These are phyloP conservation scores for Ommatoiulus sabulosus DNA, from an alignment of 2,888 invertebrate genomes.

Conservation along the genomic window DNA sequence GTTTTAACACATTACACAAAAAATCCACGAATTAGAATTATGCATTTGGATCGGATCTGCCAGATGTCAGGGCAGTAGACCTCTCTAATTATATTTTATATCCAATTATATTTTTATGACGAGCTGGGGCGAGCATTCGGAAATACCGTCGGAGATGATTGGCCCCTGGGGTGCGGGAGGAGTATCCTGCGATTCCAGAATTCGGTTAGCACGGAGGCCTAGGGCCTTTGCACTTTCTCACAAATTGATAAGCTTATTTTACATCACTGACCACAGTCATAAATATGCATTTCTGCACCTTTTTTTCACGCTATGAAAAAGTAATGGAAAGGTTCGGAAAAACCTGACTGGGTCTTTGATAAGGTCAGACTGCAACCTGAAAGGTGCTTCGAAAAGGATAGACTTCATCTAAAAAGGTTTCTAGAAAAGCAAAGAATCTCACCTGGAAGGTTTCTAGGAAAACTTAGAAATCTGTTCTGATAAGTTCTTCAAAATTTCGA, in stretches of 20 bases:
- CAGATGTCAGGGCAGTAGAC: constrained; percentile 20
- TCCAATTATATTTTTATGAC: constrained; percentile 18
- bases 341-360: no score
- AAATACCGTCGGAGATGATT: not conserved
- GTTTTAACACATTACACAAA: not conserved
- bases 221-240: not conserved
- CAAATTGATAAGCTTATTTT: not conserved
- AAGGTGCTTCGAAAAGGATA: not conserved
- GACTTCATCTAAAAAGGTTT: no score
- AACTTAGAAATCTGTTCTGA: no score
- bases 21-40: not conserved
- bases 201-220: constrained; percentile 25
- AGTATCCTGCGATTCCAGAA: not conserved
- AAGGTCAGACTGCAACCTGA: not conserved
- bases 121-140: constrained; percentile 33
- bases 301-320: no score
- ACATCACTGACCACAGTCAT: not conserved
- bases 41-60: not conserved
- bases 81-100: not conserved
- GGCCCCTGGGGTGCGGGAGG: constrained; percentile 37
- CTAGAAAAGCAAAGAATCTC: no score
- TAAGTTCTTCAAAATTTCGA: no score
- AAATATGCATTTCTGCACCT: not conserved
- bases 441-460: no score
- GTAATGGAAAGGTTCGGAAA: no score